These are phyloP conservation scores for Trypoxylus dichotomus DNA, from an alignment of 1,140 invertebrate species.

Conservation along the genomic window DNA sequence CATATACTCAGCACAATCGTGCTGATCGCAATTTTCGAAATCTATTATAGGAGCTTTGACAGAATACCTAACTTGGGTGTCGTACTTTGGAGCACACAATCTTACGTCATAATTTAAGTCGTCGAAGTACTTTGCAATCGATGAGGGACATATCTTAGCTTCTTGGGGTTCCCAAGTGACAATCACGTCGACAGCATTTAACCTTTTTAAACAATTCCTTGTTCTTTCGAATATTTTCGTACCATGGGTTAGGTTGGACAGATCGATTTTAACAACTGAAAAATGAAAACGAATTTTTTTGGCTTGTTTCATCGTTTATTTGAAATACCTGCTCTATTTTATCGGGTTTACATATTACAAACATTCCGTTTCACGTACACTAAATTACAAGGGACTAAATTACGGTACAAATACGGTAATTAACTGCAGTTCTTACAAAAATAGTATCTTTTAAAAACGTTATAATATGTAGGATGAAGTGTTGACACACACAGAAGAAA, in stretches of 20 bases:
- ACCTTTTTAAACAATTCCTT: conserved; percentile 51
- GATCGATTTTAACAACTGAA: conserved; percentile 60
- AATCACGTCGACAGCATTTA: conserved; percentile 56
- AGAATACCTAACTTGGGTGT: conserved; percentile 48
- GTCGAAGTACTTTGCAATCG: conserved; percentile 61
- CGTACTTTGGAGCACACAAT: conserved; percentile 53
- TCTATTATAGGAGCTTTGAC: conserved; percentile 52
- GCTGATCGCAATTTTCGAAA: conserved; percentile 41
- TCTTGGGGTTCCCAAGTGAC: conserved; percentile 60
- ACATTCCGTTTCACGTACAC: neutral
- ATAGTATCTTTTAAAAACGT: neutral
- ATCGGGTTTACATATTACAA: neutral
- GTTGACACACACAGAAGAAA: neutral
- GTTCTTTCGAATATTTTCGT: conserved; percentile 54
- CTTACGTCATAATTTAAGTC: conserved; percentile 53
- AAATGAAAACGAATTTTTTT: conserved; percentile 33
- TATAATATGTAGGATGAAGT: neutral
- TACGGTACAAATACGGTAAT: neutral
- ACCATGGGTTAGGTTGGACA: conserved; percentile 56
- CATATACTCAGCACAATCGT: conserved; percentile 50
- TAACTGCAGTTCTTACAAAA: neutral
- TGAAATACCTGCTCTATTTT: neutral
- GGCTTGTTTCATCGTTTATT: neutral
- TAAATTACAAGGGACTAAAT: neutral
- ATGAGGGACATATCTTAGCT: conserved; percentile 61